phyloP scores from a whole-genome alignment of 2,797 vertebrate species.

The Cheracebus regulus region DNA sequence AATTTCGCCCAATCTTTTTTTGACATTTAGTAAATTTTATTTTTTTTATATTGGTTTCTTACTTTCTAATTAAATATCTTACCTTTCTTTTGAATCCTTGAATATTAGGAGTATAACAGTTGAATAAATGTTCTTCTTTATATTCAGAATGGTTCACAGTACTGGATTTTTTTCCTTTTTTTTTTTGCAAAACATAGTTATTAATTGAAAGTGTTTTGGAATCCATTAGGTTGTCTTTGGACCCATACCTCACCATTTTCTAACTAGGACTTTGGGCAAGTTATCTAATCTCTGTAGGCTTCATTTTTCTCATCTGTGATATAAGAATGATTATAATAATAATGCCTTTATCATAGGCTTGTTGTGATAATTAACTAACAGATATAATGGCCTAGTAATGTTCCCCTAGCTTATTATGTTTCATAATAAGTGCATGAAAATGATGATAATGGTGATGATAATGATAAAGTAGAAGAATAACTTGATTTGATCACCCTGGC shows the following conservation, averaged over 20 bases:
- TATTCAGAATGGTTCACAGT: neutral
- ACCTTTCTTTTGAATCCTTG: neutral
- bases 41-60: neutral
- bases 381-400: neutral
- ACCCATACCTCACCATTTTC: neutral
- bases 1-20: neutral
- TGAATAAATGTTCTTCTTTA: neutral
- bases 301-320: neutral
- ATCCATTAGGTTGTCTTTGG: neutral
- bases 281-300: neutral
- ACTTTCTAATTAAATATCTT: neutral
- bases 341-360: neutral
- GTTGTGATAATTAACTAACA: neutral
- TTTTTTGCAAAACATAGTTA: neutral
- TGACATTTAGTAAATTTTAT: neutral
- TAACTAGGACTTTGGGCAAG: neutral
- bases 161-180: neutral
- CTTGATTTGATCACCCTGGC: conserved; percentile 14
- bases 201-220: neutral
- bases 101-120: neutral
- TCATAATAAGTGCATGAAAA: neutral
- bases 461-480: neutral
- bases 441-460: neutral
- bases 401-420: neutral
- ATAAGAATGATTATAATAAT: neutral